phyloP scores from a whole-genome alignment of 2,888 invertebrate species.

The Phyto melanocephala region DNA sequence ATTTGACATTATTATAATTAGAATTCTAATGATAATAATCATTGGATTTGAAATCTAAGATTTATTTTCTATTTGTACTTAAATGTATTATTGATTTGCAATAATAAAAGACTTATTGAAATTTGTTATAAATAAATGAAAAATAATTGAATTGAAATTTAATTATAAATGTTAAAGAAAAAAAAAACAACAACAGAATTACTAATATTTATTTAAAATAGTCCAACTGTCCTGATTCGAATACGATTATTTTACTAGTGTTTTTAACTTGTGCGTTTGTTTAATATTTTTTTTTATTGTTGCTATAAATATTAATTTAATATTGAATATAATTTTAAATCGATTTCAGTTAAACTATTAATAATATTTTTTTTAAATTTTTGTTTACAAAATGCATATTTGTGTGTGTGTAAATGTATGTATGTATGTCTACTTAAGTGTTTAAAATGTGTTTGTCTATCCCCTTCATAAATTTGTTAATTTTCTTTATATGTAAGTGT shows the following conservation, averaged over 20 bases:
- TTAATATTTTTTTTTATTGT: not conserved
- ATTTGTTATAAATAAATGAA: not conserved
- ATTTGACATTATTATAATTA: not conserved
- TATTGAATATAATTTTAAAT: no score
- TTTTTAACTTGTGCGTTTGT: no score
- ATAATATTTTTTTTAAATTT: no score
- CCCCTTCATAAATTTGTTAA: not conserved
- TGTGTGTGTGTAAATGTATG: no score
- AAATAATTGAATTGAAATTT: conserved; percentile 29
- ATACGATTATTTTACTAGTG: no score
- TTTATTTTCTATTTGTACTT: not conserved
- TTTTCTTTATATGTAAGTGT: not conserved
- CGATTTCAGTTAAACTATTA: no score
- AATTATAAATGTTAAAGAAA: not conserved
- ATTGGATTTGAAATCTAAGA: not conserved
- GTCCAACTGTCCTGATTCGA: no score
- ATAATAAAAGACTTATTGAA: not conserved
- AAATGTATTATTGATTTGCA: conserved; percentile 3
- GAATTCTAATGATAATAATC: not conserved
- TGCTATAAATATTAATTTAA: not conserved
- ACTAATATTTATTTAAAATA: no score
- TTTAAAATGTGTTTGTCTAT: not conserved
- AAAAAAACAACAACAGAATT: no score
- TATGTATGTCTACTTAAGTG: not conserved
- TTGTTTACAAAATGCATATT: no score